These are phyloP conservation scores for Shargacucullia verbasci DNA, from an alignment of 2,888 invertebrate genomes.

Conservation along the genomic window DNA sequence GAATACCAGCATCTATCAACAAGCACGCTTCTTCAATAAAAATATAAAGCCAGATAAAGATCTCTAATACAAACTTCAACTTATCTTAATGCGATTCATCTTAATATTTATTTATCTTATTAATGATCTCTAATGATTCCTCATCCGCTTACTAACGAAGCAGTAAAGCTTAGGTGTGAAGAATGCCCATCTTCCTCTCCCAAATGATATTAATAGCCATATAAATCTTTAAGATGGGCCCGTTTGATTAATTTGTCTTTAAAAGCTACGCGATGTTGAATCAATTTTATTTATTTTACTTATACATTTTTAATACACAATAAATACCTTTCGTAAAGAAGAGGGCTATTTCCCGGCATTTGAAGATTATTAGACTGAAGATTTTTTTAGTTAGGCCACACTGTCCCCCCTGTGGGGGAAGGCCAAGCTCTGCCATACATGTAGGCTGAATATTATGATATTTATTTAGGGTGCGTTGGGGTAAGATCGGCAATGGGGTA, in stretches of 20 bases:
- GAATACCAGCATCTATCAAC: too few relatives aligned
- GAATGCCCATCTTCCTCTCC: conserved; percentile 30
- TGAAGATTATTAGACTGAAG: too few relatives aligned
- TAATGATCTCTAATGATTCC: conserved; percentile 50
- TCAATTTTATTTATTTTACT: conserved; percentile 1
- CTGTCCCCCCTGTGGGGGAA: too few relatives aligned
- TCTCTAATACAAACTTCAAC: conserved; percentile 29
- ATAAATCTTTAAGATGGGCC: conserved; percentile 46
- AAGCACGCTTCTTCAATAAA: not conserved
- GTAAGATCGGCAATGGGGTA: too few relatives aligned
- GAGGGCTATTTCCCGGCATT: too few relatives aligned
- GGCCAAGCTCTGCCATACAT: too few relatives aligned
- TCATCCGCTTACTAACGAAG: conserved; percentile 53
- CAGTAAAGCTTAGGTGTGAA: conserved; percentile 51
- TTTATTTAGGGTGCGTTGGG: too few relatives aligned
- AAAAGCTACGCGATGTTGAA: conserved; percentile 39
- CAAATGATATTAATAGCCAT: conserved; percentile 52
- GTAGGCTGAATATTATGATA: too few relatives aligned
- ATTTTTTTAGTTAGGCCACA: too few relatives aligned
- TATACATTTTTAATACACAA: too few relatives aligned
- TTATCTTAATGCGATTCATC: conserved; percentile 28
- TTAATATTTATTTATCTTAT: conserved; percentile 49
- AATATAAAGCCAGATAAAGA: conserved; percentile 5
- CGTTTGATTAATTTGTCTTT: conserved; percentile 48
- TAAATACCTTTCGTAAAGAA: too few relatives aligned